Evolutionary conservation across 2,888 invertebrate species (phyloP).

Genomic region (Acleris literana): DNA sequence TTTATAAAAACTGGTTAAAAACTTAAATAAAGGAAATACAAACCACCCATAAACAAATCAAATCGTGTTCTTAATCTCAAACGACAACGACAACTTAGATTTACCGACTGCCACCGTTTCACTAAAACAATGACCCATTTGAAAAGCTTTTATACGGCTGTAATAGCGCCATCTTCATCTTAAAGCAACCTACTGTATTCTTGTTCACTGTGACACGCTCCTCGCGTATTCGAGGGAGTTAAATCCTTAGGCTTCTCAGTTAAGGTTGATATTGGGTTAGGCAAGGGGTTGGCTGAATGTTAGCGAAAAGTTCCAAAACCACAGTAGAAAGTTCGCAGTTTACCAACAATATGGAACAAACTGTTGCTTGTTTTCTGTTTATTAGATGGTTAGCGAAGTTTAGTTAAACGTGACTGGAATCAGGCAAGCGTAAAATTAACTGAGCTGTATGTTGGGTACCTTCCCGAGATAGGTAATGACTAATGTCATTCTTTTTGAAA

Average conservation of each 20-base stretch:
- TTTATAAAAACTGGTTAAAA: background rate
- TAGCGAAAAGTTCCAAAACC: slow-evolving; percentile 19
- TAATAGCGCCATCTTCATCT: slow-evolving; percentile 17
- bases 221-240: background rate
- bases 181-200: slow-evolving; percentile 30
- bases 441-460: too few species aligned
- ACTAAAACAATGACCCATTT: slow-evolving; percentile 26
- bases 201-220: slow-evolving; percentile 13
- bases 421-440: too few species aligned
- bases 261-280: slow-evolving; percentile 4
- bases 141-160: slow-evolving; percentile 26
- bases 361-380: slow-evolving; percentile 2
- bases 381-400: slow-evolving; percentile 3
- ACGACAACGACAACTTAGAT: slow-evolving; percentile 21
- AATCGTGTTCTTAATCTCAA: slow-evolving; percentile 21
- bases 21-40: background rate
- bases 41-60: background rate
- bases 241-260: background rate
- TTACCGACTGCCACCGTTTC: background rate
- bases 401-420: background rate
- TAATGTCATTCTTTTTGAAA: too few species aligned
- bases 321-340: slow-evolving; percentile 24
- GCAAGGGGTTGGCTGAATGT: background rate
- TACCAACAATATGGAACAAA: slow-evolving; percentile 3
- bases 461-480: too few species aligned